A percentile compares a stretch with the other conserved stretches of the same genome.
These are phyloP conservation scores for Microcebus tavaratra DNA, from an alignment of 2,113 vertebrate genomes.

Conservation along the genomic window DNA sequence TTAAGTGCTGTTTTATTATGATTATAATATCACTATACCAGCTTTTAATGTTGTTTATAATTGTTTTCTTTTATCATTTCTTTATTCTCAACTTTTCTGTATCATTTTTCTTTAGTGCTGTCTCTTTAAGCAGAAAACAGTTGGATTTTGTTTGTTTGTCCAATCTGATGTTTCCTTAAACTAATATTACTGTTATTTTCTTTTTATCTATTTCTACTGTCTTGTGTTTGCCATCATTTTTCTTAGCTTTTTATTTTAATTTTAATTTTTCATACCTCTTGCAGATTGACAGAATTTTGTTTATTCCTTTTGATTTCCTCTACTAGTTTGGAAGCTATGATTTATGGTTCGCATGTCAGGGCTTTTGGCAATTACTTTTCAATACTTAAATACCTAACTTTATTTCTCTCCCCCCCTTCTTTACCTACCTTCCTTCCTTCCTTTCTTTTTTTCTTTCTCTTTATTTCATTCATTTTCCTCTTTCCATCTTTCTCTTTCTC, in stretches of 20 bases:
- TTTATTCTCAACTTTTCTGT: background rate
- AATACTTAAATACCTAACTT: background rate
- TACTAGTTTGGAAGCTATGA: background rate
- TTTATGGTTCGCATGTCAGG: background rate
- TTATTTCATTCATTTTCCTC: background rate
- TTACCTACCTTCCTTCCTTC: no score
- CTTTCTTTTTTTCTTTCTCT: no score
- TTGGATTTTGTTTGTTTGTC: conserved; percentile 12
- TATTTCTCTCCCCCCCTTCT: background rate
- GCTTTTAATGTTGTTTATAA: background rate
- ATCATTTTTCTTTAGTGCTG: background rate
- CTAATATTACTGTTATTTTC: background rate
- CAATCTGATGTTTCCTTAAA: background rate
- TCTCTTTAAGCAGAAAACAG: background rate
- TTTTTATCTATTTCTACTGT: background rate
- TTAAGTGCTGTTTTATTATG: background rate
- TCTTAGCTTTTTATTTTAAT: background rate
- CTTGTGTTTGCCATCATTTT: background rate
- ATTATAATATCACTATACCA: background rate
- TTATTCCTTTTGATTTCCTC: background rate
- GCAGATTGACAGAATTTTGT: background rate
- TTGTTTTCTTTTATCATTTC: background rate
- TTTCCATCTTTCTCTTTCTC: background rate
- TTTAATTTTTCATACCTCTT: background rate
- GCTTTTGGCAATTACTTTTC: background rate